These are phyloP conservation scores for Notolepis coatsorum DNA, from an alignment of 2,797 vertebrate genomes.

Conservation along the genomic window DNA sequence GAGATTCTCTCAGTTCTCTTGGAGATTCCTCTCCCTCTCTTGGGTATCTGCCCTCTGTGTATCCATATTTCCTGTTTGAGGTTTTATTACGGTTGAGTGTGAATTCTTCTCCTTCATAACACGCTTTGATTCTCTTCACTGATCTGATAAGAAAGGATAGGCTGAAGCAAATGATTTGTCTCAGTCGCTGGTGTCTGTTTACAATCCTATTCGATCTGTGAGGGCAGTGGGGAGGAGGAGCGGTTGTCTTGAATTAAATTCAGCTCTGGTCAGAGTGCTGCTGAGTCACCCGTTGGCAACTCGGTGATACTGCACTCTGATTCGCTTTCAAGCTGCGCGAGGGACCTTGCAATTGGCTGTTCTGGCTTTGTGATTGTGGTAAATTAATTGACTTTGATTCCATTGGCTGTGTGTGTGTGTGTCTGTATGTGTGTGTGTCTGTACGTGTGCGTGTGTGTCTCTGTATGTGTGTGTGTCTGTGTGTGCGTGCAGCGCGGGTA, in stretches of 20 bases:
- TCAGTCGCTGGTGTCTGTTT: conserved; percentile 27
- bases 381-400: too few relatives aligned
- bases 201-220: background rate
- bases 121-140: conserved; percentile 9
- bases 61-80: too few relatives aligned
- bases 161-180: conserved; percentile 23
- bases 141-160: conserved; percentile 1
- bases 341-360: background rate
- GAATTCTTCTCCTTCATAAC: background rate
- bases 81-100: background rate
- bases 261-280: conserved; percentile 3
- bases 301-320: conserved; percentile 15
- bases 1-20: too few relatives aligned
- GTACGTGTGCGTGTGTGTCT: background rate
- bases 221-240: conserved; percentile 10
- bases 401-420: conserved; percentile 12
- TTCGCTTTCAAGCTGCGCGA: conserved; percentile 19
- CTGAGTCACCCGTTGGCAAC: conserved; percentile 48
- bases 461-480: conserved; percentile 14
- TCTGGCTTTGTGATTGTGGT: conserved; percentile 7
- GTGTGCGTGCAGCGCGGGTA: conserved; percentile 80
- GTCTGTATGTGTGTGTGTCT: background rate
- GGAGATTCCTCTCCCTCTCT: too few relatives aligned
- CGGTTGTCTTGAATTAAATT: conserved; percentile 24
- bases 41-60: too few relatives aligned